These are phyloP conservation scores for Acanthosoma haemorrhoidale DNA, from an alignment of 2,888 invertebrate species.

Conservation along the genomic window DNA sequence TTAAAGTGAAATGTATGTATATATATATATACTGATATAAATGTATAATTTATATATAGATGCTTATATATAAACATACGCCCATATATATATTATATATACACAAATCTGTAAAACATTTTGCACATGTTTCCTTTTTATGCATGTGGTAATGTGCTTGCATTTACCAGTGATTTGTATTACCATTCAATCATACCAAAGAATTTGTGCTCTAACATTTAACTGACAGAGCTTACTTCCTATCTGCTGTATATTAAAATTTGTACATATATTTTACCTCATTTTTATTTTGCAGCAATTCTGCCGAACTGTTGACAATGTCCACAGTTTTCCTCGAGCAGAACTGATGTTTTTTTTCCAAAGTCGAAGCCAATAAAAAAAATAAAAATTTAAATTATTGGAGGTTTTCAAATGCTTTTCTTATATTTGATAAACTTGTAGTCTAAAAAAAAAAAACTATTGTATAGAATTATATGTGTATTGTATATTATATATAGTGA, in stretches of 20 bases:
- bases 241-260: constrained; percentile 2
- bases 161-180: constrained; percentile 17
- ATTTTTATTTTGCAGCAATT: neutral
- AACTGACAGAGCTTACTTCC: neutral
- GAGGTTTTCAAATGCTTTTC: neutral
- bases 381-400: too few species aligned
- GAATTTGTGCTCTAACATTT: constrained; percentile 3
- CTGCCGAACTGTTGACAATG: neutral
- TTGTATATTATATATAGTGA: neutral
- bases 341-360: neutral
- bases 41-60: neutral
- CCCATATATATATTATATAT: neutral
- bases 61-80: neutral
- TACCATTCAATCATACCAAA: constrained; percentile 23
- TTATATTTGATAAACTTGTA: neutral
- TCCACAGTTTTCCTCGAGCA: neutral
- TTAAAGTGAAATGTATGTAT: constrained; percentile 15
- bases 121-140: constrained; percentile 16
- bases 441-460: neutral
- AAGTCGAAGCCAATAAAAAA: neutral
- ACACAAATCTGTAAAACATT: neutral
- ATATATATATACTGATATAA: neutral
- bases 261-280: neutral
- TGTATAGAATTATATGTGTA: constrained; percentile 6
- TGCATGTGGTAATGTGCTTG: neutral